Percentiles rank a stretch among this genome's conserved stretches.
Conservation (phyloP, 2,888 invertebrate genomes). For the Pachycephus smyrnensis region DNA sequence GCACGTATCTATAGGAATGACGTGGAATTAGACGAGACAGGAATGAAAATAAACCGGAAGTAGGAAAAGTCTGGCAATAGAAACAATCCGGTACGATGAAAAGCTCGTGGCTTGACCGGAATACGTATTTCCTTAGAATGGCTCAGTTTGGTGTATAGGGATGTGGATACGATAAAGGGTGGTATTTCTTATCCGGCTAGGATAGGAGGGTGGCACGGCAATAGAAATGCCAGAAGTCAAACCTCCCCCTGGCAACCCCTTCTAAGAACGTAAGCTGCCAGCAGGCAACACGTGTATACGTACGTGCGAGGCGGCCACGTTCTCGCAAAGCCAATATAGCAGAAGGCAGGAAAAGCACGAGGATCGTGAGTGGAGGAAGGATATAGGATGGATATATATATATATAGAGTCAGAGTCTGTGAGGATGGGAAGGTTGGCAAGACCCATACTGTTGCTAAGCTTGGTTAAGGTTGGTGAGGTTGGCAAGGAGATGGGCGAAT, state of each 20-base stretch:
- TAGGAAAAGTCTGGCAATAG: background rate
- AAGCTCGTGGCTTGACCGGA: background rate
- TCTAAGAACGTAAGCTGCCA: background rate
- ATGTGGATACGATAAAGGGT: background rate
- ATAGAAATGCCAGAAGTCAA: background rate
- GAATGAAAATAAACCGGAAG: background rate
- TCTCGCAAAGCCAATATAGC: slow-evolving; percentile 41
- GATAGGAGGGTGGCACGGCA: background rate
- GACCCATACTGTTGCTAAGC: background rate
- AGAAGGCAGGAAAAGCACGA: background rate
- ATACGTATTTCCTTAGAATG: background rate
- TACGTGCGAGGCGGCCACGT: slow-evolving; percentile 30
- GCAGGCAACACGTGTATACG: slow-evolving; percentile 54
- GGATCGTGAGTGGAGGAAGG: background rate
- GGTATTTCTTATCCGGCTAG: background rate
- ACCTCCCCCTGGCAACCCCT: too few relatives aligned
- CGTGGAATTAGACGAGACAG: background rate
- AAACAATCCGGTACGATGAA: background rate
- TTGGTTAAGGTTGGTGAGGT: background rate
- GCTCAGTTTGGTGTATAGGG: background rate
- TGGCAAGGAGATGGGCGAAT: background rate
- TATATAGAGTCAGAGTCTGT: background rate
- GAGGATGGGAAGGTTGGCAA: background rate
- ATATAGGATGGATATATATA: background rate
- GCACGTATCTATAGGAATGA: background rate